These are phyloP conservation scores for Anhinga rufa DNA, from an alignment of 2,113 vertebrate genomes.

Conservation along the genomic window DNA sequence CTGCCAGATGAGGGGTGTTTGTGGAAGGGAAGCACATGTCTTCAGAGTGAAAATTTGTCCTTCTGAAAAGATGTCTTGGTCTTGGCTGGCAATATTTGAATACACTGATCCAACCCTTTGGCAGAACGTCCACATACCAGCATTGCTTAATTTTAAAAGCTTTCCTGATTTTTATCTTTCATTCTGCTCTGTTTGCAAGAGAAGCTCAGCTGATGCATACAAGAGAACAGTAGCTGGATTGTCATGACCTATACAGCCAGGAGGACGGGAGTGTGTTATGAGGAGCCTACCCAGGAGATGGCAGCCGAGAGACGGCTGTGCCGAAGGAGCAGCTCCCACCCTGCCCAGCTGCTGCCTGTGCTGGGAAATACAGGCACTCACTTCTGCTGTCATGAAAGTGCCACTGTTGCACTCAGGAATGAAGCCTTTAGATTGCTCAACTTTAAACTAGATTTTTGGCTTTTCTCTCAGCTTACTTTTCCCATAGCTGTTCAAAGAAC, in stretches of 20 bases:
- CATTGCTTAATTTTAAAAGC: background rate
- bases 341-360: background rate
- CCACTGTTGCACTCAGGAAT: background rate
- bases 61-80: background rate
- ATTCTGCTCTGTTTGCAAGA: background rate
- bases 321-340: fast-evolving
- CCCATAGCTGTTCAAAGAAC: background rate
- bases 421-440: background rate
- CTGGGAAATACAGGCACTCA: fast-evolving
- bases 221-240: background rate
- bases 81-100: background rate
- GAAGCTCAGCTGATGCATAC: background rate
- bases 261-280: background rate
- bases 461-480: background rate
- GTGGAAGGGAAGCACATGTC: background rate
- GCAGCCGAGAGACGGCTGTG: slow-evolving; percentile 4
- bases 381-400: background rate
- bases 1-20: background rate
- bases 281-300: slow-evolving; percentile 27
- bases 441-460: background rate
- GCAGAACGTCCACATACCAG: background rate
- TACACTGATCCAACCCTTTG: background rate
- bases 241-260: fast-evolving
- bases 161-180: background rate
- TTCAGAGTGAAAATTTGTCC: background rate